Base-by-base conservation (phyloP, 64 coral and sea anemone genomes). In the Dendrophyllia cribrosa region DNA sequence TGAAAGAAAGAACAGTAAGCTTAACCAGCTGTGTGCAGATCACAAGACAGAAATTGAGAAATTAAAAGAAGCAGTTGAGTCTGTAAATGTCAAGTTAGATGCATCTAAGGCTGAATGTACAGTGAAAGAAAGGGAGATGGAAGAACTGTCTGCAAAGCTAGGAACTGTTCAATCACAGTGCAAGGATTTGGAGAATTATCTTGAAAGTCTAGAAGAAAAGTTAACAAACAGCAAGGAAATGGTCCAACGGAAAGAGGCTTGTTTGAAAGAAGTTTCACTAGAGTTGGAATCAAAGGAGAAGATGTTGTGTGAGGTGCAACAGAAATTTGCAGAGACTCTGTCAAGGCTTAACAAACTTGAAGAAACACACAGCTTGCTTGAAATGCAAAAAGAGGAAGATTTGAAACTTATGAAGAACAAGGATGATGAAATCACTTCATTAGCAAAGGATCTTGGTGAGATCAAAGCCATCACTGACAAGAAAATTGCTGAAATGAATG, bases 151-250 rank as follows among this genome's bases (percentile, higher is more conserved):
- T 58, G 44, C 44, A 1, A 69, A 77, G 34, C 13, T 91, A 24
- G 66, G 45, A 84, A 71, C 22, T 68, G 45, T 65, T 19, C 22
- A 61, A 3, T 88, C 9, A 22, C 50, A 58, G 51, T 63, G 70
- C 20, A 20, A 88, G 12, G 7, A 53, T 20, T 43, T 74, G 9
- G 6, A 76, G 72, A 59, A 34, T 58, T 88, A 24, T 85, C 69
- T 86, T 20, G 72, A 70, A 73, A 62, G 20, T 7, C 58, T 72
- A 43, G 69, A 58, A 22, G 74, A 67, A 65, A 95, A 86, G 72
- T 80, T 89, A 23, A 50, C n/a, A 65, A 87, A 86, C 16, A 86
- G 61, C 62, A 86, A 91, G 58, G 74, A 91, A 59, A 48, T 95
- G 58, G 25, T 95, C 56, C 91, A 63, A 59, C 67, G 61, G 88